Evolutionary conservation across 2,797 vertebrate genomes (phyloP).

Genomic region (Peromyscus attwateri): DNA sequence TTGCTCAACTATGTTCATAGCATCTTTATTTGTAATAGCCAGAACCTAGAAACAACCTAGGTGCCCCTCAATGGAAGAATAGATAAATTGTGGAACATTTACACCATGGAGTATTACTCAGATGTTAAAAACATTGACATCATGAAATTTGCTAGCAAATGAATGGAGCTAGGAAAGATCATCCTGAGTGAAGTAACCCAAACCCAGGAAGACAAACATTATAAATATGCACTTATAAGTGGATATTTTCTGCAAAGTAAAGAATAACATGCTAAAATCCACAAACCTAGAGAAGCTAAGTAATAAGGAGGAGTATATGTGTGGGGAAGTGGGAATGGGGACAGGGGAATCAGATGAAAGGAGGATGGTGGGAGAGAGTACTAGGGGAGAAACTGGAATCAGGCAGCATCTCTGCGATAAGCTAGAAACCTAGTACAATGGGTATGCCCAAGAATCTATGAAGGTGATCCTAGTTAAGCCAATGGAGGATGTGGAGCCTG

Average conservation of each 20-base stretch:
- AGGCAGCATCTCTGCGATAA: not conserved
- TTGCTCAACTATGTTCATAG: not conserved
- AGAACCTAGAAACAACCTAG: not conserved
- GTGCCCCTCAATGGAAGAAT: not conserved
- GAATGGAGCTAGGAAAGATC: not conserved
- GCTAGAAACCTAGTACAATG: not conserved
- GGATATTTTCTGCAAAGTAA: not conserved
- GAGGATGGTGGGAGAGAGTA: not conserved
- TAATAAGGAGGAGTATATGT: not conserved
- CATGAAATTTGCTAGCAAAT: not conserved
- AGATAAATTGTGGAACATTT: not conserved
- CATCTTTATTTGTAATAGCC: not conserved
- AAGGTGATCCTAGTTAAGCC: not conserved
- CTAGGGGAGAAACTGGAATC: not conserved
- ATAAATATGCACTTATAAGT: not conserved
- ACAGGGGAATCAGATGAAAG: not conserved
- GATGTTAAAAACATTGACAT: not conserved
- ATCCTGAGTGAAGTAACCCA: not conserved
- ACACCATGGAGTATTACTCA: not conserved
- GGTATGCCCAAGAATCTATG: not conserved
- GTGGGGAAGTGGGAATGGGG: not conserved
- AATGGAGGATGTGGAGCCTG: not conserved
- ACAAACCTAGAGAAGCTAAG: not conserved
- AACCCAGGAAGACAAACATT: not conserved
- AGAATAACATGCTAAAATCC: not conserved